Conservation (phyloP, 1,140 invertebrate species). For the Oncopodura yosiiana region DNA sequence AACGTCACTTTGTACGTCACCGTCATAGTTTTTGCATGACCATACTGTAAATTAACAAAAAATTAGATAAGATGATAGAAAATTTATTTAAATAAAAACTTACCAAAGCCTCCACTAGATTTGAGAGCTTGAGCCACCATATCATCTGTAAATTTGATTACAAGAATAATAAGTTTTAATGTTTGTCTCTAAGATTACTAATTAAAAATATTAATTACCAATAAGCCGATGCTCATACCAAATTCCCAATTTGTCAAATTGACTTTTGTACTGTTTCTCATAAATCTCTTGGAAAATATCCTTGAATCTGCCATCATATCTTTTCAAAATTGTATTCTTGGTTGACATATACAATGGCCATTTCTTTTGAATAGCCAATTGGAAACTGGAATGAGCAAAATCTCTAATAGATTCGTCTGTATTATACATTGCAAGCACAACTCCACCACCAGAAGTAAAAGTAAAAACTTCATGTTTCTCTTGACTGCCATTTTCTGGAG, state of each 20-base stretch:
- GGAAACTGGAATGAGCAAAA: slow-evolving; percentile 78
- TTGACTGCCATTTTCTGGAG: slow-evolving; percentile 49
- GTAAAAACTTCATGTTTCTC: slow-evolving; percentile 53
- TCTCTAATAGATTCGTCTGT: slow-evolving; percentile 71
- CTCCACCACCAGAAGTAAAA: slow-evolving; percentile 61
- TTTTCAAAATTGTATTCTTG: slow-evolving; percentile 85
- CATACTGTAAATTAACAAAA: too few species aligned
- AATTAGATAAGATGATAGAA: not conserved
- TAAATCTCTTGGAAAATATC: slow-evolving; percentile 86
- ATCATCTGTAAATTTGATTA: slow-evolving; percentile 62
- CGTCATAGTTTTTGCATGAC: slow-evolving; percentile 31
- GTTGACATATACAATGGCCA: slow-evolving; percentile 79
- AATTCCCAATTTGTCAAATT: slow-evolving; percentile 66
- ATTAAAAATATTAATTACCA: too few species aligned
- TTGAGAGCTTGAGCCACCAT: slow-evolving; percentile 82
- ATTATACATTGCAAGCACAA: slow-evolving; percentile 72
- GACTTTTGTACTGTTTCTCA: slow-evolving; percentile 61
- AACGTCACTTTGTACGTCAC: slow-evolving; percentile 19
- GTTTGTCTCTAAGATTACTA: too few species aligned
- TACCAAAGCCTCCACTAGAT: slow-evolving; percentile 41
- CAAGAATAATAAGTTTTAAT: not conserved
- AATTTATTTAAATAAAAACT: not conserved
- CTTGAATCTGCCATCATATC: slow-evolving; percentile 67
- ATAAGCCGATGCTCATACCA: slow-evolving; percentile 88
- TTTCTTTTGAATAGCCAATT: slow-evolving; percentile 67